Percentiles rank a stretch among this genome's conserved stretches.
Conservation (phyloP, 2,888 invertebrate species). For the Xestia ashworthii region DNA sequence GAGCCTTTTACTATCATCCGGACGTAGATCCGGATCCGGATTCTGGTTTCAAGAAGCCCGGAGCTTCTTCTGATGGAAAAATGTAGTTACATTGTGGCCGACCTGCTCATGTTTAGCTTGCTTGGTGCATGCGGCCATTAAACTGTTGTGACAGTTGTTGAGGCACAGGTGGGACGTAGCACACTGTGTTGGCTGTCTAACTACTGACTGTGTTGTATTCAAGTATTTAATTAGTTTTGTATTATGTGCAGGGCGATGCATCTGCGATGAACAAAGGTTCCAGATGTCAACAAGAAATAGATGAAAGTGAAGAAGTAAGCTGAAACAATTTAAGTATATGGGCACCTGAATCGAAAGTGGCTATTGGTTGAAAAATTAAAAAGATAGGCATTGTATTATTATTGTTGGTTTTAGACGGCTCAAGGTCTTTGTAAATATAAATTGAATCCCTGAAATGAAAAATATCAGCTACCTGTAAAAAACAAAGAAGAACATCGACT, state of each 20-base stretch:
- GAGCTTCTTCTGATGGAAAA: neutral
- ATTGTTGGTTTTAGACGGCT: neutral
- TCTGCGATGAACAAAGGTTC: slow-evolving; percentile 74
- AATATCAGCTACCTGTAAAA: neutral
- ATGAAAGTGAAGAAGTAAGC: slow-evolving; percentile 68
- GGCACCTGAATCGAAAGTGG: neutral
- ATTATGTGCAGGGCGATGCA: slow-evolving; percentile 79
- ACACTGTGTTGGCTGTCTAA: neutral
- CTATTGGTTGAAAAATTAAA: neutral
- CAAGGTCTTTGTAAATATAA: neutral
- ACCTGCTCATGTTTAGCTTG: neutral
- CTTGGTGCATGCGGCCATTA: neutral
- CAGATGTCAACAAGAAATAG: slow-evolving; percentile 68
- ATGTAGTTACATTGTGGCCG: neutral
- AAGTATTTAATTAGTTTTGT: slow-evolving; percentile 4
- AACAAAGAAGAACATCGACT: neutral
- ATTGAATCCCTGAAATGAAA: neutral
- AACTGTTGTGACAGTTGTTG: neutral
- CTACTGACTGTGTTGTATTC: neutral
- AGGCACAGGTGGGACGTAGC: neutral
- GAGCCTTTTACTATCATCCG: neutral
- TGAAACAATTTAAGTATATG: neutral
- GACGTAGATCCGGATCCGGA: neutral
- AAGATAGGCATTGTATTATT: neutral
- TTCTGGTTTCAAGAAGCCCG: too few species aligned